Conservation (phyloP, 1,140 invertebrate species). For the Drosophila nikananu region DNA sequence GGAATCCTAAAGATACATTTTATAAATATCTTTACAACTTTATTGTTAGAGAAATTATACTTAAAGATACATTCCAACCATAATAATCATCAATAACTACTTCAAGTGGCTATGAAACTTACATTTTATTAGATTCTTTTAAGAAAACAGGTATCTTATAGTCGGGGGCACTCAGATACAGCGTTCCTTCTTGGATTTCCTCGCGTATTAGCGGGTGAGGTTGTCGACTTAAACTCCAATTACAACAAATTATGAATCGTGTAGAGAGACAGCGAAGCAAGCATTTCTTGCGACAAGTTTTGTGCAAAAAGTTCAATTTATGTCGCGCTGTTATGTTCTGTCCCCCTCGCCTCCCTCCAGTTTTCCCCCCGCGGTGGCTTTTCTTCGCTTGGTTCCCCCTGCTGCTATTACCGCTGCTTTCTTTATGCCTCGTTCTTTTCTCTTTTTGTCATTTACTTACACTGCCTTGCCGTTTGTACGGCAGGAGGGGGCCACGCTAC, state of each 20-base stretch:
- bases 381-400: constrained; percentile 18
- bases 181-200: not conserved
- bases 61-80: not conserved
- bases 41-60: not conserved
- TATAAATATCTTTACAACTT: too few relatives aligned
- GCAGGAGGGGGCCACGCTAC: not conserved
- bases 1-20: not conserved
- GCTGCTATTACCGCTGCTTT: constrained; percentile 62
- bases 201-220: constrained; percentile 14
- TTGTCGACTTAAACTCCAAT: constrained; percentile 75
- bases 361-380: constrained; percentile 5
- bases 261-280: constrained; percentile 33
- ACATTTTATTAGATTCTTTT: not conserved
- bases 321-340: constrained; percentile 66
- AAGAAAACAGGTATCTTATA: not conserved
- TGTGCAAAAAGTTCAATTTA: constrained; percentile 76
- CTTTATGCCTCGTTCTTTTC: constrained; percentile 65
- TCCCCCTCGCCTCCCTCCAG: not conserved
- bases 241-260: constrained; percentile 80
- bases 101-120: not conserved
- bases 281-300: constrained; percentile 47
- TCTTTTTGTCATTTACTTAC: constrained; percentile 74
- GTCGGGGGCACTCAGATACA: not conserved
- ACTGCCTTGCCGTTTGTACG: constrained; percentile 40
- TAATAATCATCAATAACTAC: not conserved